Base-by-base conservation (phyloP, 2,888 invertebrate genomes). In the Drosophila diplacantha region DNA sequence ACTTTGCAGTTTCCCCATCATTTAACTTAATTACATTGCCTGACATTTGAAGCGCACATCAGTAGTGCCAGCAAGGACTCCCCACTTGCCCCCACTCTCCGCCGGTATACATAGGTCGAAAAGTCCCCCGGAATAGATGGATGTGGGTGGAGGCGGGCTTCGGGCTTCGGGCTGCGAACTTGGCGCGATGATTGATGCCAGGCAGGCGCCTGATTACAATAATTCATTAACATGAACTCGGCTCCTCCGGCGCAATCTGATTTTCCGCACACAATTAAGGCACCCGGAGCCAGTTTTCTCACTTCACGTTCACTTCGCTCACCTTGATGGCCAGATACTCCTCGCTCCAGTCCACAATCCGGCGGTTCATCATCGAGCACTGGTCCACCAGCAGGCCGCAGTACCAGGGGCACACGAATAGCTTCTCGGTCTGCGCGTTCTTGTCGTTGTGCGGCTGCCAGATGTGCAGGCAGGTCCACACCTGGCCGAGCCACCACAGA, bases 331-430 rank as follows among this genome's bases (percentile, higher is more conserved):
- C 83, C 31, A 90, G 75, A 66, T 83, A 85, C 50, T 90, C 90
- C n/a, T 86, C 86, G 14, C 90, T 90, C 83, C 85, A 87, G 73
- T 93, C 93, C 73, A 95, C 92, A 70, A 93, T 91, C 44, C 94
- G 90, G 69, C 96, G 91, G 85, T 96, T 97, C 85, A 97, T 88
- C 43, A 94, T 92, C 68, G 97, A 84, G 0, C 95, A 95, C 85
- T 96, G 96, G 84, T 97, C 97, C 55, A 97, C 91, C 18, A 97
- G 88, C 3, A 94, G 90, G 0, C 94, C 93, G 81, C 93, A 92
- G 88, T 96, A 97, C 92, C 95, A 94, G 3, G 96, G 95, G 66
- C 92, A 91, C 6, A 94, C 91, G 85, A 96, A 98, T 41, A 98
- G 89, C 85, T 93, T 93, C 84, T 96, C 96, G 0, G 96, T 94